Evolutionary conservation across 2,888 invertebrate genomes (phyloP), one percentile per base, ranked within the genome.

Genomic region (Noctua pronuba): DNA sequence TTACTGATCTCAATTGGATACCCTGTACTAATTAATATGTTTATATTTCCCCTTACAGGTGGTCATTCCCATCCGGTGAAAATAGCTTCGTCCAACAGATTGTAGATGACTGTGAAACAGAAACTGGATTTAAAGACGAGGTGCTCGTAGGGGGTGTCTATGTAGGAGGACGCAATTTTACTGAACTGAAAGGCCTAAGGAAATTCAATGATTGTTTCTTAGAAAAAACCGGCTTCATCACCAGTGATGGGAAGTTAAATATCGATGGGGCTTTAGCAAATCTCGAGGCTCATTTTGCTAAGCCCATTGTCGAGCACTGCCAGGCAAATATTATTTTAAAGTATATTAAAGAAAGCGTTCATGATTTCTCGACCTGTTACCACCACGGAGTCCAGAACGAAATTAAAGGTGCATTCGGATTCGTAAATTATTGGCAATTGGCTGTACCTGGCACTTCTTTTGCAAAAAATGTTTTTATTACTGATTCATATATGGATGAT

Each of bases 201-300:
- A 35, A 62, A 62, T 62, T 35, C 35, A 62, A 62, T 2, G 62
- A 62, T 35, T 35, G 62, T 5, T 62, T 35, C 35, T 35, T 62
- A 24, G 24, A 35, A 62, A 62, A 62, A 62, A 62, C 62, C 24
- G 62, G 62, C 35, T 62, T 62, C 21, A 35, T 62, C 62, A 46
- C 46, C 46, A 46, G 46, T 18, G 46, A 46, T 46, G 18, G 46
- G 46, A 18, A 46, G 18, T 46, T 46, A 46, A 46, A 46, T 18
- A 46, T 46, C 18, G 46, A 46, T 46, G 46, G 6, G 6, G 46
- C 46, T 46, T 46, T 46, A 46, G 46, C 18, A 18, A 46, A 46
- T 46, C 46, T 46, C 46, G 18, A 46, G 18, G 1, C 46, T 18
- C 18, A 46, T 46, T 46, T 46, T 46, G 46, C 46, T 46, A 46